phyloP scores from a whole-genome alignment of 2,888 invertebrate species.

The Pinctada fucata region DNA sequence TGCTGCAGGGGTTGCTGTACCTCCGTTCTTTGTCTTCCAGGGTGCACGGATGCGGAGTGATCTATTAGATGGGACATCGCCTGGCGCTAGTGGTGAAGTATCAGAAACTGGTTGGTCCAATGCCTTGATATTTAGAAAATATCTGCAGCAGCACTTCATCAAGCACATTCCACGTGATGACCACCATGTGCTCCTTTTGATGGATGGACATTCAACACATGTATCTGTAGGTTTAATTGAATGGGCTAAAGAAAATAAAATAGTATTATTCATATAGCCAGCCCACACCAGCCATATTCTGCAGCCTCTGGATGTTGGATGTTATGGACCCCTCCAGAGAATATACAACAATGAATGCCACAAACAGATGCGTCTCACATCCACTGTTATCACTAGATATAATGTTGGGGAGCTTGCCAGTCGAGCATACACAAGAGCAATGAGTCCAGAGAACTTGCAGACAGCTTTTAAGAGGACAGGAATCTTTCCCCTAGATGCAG shows the following conservation, averaged over 20 bases:
- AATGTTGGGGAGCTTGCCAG: background rate
- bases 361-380: slow-evolving; percentile 3
- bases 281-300: slow-evolving; percentile 29
- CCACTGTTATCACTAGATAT: slow-evolving; percentile 23
- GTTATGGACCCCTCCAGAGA: slow-evolving; percentile 25
- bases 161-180: slow-evolving; percentile 31
- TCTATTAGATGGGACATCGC: slow-evolving; percentile 19
- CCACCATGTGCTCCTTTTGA: slow-evolving; percentile 24
- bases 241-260: slow-evolving; percentile 16
- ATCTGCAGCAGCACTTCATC: slow-evolving; percentile 38
- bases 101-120: slow-evolving; percentile 44
- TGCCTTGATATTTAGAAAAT: slow-evolving; percentile 27
- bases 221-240: slow-evolving; percentile 23
- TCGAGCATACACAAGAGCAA: slow-evolving; percentile 20
- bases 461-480: slow-evolving; percentile 30
- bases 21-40: slow-evolving; percentile 42
- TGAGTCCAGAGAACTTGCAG: slow-evolving; percentile 27
- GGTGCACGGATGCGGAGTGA: slow-evolving; percentile 35
- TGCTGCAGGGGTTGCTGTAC: too few species aligned
- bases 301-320: slow-evolving; percentile 27
- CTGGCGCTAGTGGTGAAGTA: slow-evolving; percentile 24
- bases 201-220: slow-evolving; percentile 25
- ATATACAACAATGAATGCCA: slow-evolving; percentile 29
- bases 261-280: slow-evolving; percentile 22
- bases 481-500: slow-evolving; percentile 24